Base-by-base conservation (phyloP, 2,113 vertebrate species). In the Myotis brandtii region DNA sequence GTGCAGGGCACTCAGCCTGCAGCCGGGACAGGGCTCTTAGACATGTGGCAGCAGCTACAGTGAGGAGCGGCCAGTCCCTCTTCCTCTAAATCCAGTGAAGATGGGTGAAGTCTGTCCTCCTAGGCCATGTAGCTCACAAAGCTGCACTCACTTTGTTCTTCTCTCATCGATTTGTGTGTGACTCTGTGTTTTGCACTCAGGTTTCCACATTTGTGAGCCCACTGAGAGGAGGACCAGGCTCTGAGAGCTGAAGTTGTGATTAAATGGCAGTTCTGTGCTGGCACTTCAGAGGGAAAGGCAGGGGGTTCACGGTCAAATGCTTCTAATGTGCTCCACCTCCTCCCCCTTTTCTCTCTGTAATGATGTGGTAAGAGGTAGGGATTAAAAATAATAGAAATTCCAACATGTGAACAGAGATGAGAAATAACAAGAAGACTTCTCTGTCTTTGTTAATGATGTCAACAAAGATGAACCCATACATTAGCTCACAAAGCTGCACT, bases 251-350 rank as follows among this genome's bases (percentile, higher is more conserved):
- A 83, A 84, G 50, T 70, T 20, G 34, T 62, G 13, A 8, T 25
- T 40, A 56, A 76, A 30, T 17, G 40, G 21, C 43, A 59, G 13
- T 20, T 59, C 0, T 50, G 1, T 40, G 13, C 18, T n/a, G 27
- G 32, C 1, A 1, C 1, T n/a, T 59, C 16, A 50, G 59, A 59
- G 10, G 2, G n/a, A 62, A 34, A 43, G 13, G 9, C 1, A 9
- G 40, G 1, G 2, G 20, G 43, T 34, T 70, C n/a, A 0, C 2
- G 30, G 43, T 70, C 52, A 43, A 32, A 46, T 20, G 1, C 0
- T 13, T 1, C 0, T 14, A 27, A 52, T 14, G 23, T 5, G 0
- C 2, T 77, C 40, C 9, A n/a, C n/a, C n/a, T n/a, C n/a, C n/a
- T n/a, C 9, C 0, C 2, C 11, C 1, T 83, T 48, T 56, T 79